Evolutionary conservation across 2,113 vertebrate species (phyloP).

Genomic region (Peromyscus polionotus): DNA sequence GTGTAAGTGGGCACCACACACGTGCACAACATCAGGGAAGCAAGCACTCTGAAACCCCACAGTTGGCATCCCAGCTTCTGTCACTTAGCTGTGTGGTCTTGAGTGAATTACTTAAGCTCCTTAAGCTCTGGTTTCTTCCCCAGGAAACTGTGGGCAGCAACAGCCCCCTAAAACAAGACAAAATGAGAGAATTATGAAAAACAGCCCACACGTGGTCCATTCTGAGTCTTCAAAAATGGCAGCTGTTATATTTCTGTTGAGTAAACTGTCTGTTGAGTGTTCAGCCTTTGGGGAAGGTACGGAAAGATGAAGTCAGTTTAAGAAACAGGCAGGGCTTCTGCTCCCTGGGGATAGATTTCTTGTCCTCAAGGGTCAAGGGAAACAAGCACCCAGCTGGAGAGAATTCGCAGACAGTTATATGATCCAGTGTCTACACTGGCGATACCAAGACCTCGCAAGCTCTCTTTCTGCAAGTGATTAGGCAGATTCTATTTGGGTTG

Average conservation of each 20-base stretch:
- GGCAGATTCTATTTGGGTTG: conserved; percentile 46
- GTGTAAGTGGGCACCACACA: background rate
- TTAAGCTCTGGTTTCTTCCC: conserved; percentile 61
- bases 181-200: conserved; percentile 53
- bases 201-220: background rate
- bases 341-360: background rate
- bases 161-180: conserved; percentile 46
- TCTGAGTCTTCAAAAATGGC: background rate
- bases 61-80: conserved; percentile 24
- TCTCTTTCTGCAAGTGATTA: conserved; percentile 9
- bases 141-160: conserved; percentile 54
- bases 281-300: background rate
- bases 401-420: background rate
- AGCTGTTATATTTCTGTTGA: background rate
- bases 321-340: background rate
- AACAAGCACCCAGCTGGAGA: background rate
- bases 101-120: conserved; percentile 27
- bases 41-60: conserved; percentile 13
- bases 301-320: background rate
- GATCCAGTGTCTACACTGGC: background rate
- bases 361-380: background rate
- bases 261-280: conserved; percentile 10
- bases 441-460: background rate
- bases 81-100: conserved; percentile 55
- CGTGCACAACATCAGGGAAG: background rate